A percentile compares a stretch with the other conserved stretches of the same genome.
These are phyloP conservation scores for Parthenolecanium corni DNA, from an alignment of 2,888 invertebrate genomes.

Conservation along the genomic window DNA sequence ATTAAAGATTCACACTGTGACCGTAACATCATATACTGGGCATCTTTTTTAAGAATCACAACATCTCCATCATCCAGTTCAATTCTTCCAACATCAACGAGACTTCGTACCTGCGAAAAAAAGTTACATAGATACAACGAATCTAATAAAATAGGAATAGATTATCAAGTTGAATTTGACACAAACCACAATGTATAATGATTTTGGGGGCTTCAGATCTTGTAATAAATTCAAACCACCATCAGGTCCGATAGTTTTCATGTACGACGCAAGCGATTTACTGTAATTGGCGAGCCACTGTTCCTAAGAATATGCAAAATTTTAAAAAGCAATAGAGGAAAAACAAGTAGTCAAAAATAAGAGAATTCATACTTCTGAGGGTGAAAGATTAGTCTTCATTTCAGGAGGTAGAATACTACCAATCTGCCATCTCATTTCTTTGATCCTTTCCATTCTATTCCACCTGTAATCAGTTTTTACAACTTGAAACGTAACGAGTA, in stretches of 20 bases:
- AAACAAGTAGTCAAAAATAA: background rate
- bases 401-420: conserved; percentile 82
- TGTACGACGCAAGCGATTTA: conserved; percentile 71
- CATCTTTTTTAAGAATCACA: conserved; percentile 76
- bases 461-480: conserved; percentile 42
- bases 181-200: conserved; percentile 75
- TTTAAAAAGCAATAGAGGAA: background rate
- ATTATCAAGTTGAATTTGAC: background rate
- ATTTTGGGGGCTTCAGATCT: conserved; percentile 81
- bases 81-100: conserved; percentile 83
- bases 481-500: background rate
- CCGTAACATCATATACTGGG: conserved; percentile 78
- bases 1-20: conserved; percentile 82
- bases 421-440: conserved; percentile 88
- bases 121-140: background rate
- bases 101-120: conserved; percentile 52
- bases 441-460: conserved; percentile 66
- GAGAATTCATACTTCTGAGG: conserved; percentile 48
- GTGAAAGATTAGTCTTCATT: conserved; percentile 63
- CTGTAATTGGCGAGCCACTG: conserved; percentile 85
- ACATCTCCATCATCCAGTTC: conserved; percentile 90
- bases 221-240: conserved; percentile 75
- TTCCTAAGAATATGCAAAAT: conserved; percentile 38
- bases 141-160: background rate
- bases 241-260: conserved; percentile 75